A percentile compares a stretch with the other conserved stretches of the same genome.
phyloP scores from a whole-genome alignment of 2,888 invertebrate genomes.

The Leptogaster cylindrica region DNA sequence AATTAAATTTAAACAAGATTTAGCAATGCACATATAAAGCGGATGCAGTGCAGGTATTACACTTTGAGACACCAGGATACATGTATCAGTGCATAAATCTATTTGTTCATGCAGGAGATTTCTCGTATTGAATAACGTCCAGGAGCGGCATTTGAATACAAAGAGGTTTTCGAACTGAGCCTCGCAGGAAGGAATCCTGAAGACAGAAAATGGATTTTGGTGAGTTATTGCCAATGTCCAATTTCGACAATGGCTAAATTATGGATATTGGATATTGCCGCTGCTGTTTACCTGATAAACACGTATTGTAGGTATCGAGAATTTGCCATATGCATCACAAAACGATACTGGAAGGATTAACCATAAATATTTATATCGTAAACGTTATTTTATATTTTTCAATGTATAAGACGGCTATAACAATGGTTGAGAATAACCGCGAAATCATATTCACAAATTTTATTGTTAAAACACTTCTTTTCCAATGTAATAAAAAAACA shows the following conservation, averaged over 20 bases:
- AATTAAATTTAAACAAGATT: conserved; percentile 33
- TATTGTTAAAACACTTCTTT: no score
- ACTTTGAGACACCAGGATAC: not conserved
- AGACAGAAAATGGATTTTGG: conserved; percentile 19
- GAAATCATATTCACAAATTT: no score
- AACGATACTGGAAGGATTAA: no score
- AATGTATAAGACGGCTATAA: no score
- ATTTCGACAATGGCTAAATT: conserved; percentile 7
- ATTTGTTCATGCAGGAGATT: not conserved
- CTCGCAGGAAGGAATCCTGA: conserved; percentile 3
- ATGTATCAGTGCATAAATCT: conserved; percentile 21
- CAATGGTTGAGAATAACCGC: no score
- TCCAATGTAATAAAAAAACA: no score
- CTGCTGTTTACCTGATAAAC: no score
- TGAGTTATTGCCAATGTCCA: conserved; percentile 10
- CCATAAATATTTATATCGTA: no score
- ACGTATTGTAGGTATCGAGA: no score
- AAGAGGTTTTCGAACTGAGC: conserved; percentile 1
- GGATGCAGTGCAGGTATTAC: not conserved
- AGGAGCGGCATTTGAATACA: not conserved
- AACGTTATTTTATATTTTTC: no score
- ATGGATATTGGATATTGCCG: no score
- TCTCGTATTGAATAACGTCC: conserved; percentile 14
- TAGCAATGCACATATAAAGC: conserved; percentile 9
- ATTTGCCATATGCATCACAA: no score